phyloP scores from a whole-genome alignment of 2,113 vertebrate species.

The Sminthopsis crassicaudata region DNA sequence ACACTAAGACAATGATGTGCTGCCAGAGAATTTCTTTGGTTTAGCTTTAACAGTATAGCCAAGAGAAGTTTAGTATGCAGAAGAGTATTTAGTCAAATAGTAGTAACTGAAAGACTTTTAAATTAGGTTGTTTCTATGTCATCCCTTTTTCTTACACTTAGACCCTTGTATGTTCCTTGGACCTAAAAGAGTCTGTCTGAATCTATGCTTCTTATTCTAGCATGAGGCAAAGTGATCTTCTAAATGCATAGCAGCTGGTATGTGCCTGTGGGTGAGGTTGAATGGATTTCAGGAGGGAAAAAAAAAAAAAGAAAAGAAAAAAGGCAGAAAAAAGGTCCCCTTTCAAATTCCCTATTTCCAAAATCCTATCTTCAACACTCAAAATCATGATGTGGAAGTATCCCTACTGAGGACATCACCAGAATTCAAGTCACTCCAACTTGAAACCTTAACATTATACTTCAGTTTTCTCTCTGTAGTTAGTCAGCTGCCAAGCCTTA shows the following conservation, averaged over 20 bases:
- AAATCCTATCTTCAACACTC: neutral
- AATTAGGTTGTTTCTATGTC: slow-evolving; percentile 50
- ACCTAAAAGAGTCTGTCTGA: neutral
- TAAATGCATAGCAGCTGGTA: neutral
- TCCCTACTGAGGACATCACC: neutral
- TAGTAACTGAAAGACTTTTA: slow-evolving; percentile 45
- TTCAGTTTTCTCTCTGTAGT: neutral
- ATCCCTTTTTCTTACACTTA: slow-evolving; percentile 37
- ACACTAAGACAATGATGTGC: slow-evolving; percentile 45
- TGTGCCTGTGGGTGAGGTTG: neutral
- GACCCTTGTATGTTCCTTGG: neutral
- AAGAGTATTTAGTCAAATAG: slow-evolving; percentile 47
- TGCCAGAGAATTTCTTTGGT: slow-evolving; percentile 64
- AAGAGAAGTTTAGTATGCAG: slow-evolving; percentile 71
- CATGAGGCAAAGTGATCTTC: neutral
- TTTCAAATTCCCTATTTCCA: neutral
- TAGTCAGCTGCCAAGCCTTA: neutral
- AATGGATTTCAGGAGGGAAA: neutral
- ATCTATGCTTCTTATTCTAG: neutral
- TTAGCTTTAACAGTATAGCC: slow-evolving; percentile 42
- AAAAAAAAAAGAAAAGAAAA: neutral
- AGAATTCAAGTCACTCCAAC: neutral
- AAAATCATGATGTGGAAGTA: neutral
- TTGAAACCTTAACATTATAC: neutral
- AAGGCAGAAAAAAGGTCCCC: neutral